A percentile compares a stretch with the other conserved stretches of the same genome.
Conservation (phyloP, 2,113 vertebrate species). For the Delphinus delphis region DNA sequence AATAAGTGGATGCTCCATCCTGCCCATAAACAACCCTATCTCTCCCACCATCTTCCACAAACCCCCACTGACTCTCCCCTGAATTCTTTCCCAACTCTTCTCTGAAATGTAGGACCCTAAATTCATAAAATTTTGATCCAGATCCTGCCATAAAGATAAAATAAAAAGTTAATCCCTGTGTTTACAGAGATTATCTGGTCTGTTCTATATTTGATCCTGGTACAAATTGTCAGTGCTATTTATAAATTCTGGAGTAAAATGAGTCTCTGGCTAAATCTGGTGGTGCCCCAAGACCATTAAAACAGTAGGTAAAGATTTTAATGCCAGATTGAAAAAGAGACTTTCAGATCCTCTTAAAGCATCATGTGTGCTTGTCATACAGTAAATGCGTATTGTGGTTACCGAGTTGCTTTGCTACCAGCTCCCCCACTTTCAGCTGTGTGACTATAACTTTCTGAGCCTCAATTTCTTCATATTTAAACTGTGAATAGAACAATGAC, state of each 20-base stretch:
- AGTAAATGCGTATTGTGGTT: no score
- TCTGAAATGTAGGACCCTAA: background rate
- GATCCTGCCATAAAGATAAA: background rate
- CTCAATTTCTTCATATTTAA: background rate
- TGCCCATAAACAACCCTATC: fast-evolving
- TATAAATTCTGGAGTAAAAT: conserved; percentile 53
- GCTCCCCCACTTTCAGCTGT: no score
- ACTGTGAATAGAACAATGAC: background rate
- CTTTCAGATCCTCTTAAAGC: background rate
- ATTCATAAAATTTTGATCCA: background rate
- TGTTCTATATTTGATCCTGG: conserved; percentile 21
- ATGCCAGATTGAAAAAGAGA: conserved; percentile 14
- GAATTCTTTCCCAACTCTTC: background rate
- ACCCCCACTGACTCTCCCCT: background rate
- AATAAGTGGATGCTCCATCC: fast-evolving
- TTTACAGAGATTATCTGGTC: conserved; percentile 71
- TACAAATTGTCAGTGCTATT: conserved; percentile 50
- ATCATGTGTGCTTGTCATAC: fast-evolving
- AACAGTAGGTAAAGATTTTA: conserved; percentile 16
- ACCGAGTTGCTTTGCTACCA: background rate
- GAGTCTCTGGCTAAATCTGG: background rate
- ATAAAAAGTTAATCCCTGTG: background rate
- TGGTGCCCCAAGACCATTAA: background rate
- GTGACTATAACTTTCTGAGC: background rate
- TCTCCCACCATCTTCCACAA: no score